Conservation (phyloP, 2,888 invertebrate species). For the Drosophila prolongata region DNA sequence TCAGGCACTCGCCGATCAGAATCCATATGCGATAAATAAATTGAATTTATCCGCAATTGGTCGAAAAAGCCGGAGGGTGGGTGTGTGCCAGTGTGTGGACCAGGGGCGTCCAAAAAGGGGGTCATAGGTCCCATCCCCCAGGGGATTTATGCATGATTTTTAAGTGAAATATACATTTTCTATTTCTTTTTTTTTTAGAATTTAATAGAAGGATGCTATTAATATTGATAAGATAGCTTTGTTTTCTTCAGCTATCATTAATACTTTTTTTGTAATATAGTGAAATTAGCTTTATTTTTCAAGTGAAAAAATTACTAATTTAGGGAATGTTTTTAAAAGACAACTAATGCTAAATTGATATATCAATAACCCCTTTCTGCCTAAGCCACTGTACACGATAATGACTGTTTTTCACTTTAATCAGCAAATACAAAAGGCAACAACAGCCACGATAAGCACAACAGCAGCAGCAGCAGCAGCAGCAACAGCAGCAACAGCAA, state of each 20-base stretch:
- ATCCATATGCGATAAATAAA: constrained; percentile 82
- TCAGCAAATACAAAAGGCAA: constrained; percentile 54
- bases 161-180: too few species aligned
- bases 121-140: too few species aligned
- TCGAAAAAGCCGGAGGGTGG: constrained; percentile 53
- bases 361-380: neutral
- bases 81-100: neutral
- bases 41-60: constrained; percentile 83
- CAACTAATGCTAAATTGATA: too few species aligned
- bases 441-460: constrained; percentile 24
- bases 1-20: constrained; percentile 57
- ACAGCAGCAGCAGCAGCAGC: constrained; percentile 11
- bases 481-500: constrained; percentile 3
- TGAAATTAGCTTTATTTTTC: too few species aligned
- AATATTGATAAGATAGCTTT: neutral
- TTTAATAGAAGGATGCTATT: too few species aligned
- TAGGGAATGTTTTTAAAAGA: too few species aligned
- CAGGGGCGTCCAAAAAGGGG: neutral
- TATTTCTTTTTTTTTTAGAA: too few species aligned
- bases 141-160: too few species aligned
- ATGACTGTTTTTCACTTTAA: constrained; percentile 63
- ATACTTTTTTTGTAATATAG: too few species aligned
- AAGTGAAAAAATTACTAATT: too few species aligned
- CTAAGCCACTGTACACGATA: constrained; percentile 11
- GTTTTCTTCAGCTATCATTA: too few species aligned